A percentile compares a stretch with the other conserved stretches of the same genome.
These are phyloP conservation scores for Anguilla anguilla DNA, from an alignment of 2,797 vertebrate genomes.

Conservation along the genomic window DNA sequence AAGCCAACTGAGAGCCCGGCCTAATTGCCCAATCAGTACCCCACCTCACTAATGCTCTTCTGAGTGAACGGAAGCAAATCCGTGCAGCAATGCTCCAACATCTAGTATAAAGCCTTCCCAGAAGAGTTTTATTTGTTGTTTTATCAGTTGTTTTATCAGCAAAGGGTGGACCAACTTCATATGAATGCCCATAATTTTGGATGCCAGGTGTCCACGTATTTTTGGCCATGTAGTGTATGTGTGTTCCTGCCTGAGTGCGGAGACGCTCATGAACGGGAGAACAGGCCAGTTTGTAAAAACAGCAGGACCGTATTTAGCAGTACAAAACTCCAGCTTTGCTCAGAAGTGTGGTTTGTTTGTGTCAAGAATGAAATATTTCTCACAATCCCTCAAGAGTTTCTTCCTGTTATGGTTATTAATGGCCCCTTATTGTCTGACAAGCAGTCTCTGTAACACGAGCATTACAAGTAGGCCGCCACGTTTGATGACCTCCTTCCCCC, in stretches of 20 bases:
- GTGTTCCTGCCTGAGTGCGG: neutral
- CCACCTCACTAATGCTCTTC: no score
- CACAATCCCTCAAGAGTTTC: neutral
- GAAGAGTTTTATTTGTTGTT: no score
- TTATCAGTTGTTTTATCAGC: no score
- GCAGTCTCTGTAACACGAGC: slow-evolving; percentile 63
- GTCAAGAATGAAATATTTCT: neutral
- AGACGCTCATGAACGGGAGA: slow-evolving; percentile 43
- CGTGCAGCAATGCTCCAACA: no score
- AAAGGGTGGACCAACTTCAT: no score
- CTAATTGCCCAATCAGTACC: no score
- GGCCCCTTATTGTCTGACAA: slow-evolving; percentile 57
- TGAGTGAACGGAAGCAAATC: no score
- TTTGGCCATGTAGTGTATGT: neutral
- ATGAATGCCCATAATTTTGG: no score
- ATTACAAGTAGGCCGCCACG: slow-evolving; percentile 46
- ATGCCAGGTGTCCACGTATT: no score
- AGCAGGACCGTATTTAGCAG: slow-evolving; percentile 40
- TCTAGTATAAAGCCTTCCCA: no score
- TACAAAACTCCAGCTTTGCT: slow-evolving; percentile 11
- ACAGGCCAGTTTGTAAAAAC: slow-evolving; percentile 25
- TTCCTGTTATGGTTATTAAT: slow-evolving; percentile 61
- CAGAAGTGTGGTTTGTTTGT: neutral
- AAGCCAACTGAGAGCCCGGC: no score
- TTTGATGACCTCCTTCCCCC: slow-evolving; percentile 45